A percentile compares a stretch with the other conserved stretches of the same genome.
phyloP scores from a whole-genome alignment of 1,140 invertebrate genomes.

The Drosophila dunni region DNA sequence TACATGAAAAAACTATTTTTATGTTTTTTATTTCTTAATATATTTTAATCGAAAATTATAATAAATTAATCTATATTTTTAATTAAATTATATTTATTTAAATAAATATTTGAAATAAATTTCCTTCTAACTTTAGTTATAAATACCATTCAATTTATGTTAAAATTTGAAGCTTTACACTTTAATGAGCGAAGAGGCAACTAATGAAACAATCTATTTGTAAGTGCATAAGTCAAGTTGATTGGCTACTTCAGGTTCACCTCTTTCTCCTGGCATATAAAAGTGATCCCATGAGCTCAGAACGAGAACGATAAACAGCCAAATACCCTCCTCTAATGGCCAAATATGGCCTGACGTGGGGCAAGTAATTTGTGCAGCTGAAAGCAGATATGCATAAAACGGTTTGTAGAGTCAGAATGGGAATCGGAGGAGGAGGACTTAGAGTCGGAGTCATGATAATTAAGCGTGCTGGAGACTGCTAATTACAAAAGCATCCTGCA shows the following conservation, averaged over 20 bases:
- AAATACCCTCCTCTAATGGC: slow-evolving; percentile 25
- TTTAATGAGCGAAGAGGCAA: not conserved
- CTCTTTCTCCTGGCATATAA: slow-evolving; percentile 20
- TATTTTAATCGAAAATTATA: too few relatives aligned
- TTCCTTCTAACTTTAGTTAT: too few relatives aligned
- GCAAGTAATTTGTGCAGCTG: slow-evolving; percentile 27
- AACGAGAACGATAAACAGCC: slow-evolving; percentile 27
- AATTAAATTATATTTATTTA: too few relatives aligned
- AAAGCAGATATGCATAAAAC: slow-evolving; percentile 50
- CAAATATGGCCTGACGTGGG: slow-evolving; percentile 19
- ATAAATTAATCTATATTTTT: too few relatives aligned
- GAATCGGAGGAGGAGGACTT: not conserved
- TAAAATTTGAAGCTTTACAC: not conserved
- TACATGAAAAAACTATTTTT: too few relatives aligned
- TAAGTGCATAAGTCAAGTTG: slow-evolving; percentile 19
- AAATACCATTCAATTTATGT: too few relatives aligned
- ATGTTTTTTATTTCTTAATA: too few relatives aligned
- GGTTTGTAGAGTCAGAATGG: slow-evolving; percentile 4
- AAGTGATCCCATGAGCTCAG: slow-evolving; percentile 21
- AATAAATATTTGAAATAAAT: too few relatives aligned
- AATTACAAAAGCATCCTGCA: slow-evolving; percentile 82
- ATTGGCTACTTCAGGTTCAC: slow-evolving; percentile 33
- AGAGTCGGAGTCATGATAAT: slow-evolving; percentile 33
- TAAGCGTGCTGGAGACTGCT: slow-evolving; percentile 48
- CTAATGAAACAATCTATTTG: slow-evolving; percentile 11